Conservation (phyloP, 2,113 vertebrate species). For the Cavia porcellus region DNA sequence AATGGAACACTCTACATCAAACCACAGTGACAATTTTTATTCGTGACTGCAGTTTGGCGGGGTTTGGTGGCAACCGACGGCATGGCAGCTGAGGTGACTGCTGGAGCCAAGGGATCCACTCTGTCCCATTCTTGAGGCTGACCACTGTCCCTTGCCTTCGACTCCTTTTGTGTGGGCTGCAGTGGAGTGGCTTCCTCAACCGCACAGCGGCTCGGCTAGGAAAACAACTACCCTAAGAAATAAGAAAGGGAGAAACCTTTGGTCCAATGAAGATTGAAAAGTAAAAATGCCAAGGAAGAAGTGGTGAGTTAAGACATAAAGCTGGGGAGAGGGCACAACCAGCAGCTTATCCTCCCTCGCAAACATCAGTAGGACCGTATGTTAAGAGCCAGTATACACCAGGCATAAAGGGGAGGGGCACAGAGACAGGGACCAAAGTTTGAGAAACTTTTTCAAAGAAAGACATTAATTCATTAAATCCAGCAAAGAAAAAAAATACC, state of each 20-base stretch:
- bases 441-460: not conserved
- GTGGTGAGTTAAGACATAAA: not conserved
- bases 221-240: not conserved
- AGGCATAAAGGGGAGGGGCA: not conserved
- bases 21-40: not conserved
- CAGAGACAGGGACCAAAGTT: not conserved
- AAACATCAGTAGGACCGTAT: not conserved
- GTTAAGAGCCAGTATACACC: not conserved
- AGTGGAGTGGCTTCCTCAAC: not conserved
- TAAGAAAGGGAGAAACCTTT: not conserved
- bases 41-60: not conserved
- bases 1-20: not conserved
- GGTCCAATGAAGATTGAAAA: not conserved
- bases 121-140: too few relatives aligned
- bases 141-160: not conserved
- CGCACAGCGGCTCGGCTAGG: not conserved
- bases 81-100: not conserved
- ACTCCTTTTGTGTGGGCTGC: not conserved
- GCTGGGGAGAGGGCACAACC: not conserved
- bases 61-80: not conserved
- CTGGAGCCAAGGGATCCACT: not conserved
- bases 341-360: not conserved
- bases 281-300: not conserved
- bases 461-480: conserved; percentile 61
- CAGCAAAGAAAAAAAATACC: conserved; percentile 16